Conservation (phyloP, 2,888 invertebrate genomes). For the Cremastinae sp. region DNA sequence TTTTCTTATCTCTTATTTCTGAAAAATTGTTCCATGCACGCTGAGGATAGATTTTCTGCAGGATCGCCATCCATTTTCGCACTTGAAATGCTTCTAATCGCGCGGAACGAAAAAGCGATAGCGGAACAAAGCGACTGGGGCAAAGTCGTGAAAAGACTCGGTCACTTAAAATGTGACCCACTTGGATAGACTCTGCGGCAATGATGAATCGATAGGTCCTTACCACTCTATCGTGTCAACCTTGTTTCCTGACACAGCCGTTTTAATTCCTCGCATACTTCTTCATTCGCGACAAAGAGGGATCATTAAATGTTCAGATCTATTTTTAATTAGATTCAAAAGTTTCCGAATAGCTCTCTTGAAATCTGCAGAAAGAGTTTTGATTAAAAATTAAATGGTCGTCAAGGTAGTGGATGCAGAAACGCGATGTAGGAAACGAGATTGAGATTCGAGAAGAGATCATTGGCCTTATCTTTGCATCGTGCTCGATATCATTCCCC, state of each 20-base stretch:
- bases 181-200: slow-evolving; percentile 66
- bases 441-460: slow-evolving; percentile 4
- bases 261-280: slow-evolving; percentile 5
- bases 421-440: slow-evolving; percentile 25
- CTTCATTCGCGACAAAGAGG: background rate
- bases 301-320: too few species aligned
- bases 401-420: background rate
- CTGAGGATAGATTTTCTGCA: too few species aligned
- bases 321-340: too few species aligned
- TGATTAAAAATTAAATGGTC: too few species aligned
- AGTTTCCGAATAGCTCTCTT: background rate
- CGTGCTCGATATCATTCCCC: slow-evolving; percentile 41
- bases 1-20: too few species aligned
- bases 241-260: slow-evolving; percentile 44
- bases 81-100: background rate
- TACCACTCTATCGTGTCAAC: slow-evolving; percentile 63
- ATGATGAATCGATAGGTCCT: slow-evolving; percentile 71
- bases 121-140: slow-evolving; percentile 21
- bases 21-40: too few species aligned
- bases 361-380: too few species aligned
- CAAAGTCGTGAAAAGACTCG: slow-evolving; percentile 30
- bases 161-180: slow-evolving; percentile 67
- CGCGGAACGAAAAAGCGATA: slow-evolving; percentile 12
- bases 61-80: background rate
- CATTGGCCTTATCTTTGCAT: slow-evolving; percentile 25